Percentiles rank a stretch among this genome's conserved stretches.
Conservation (phyloP, 2,888 invertebrate genomes). For the Callinectes sapidus region DNA sequence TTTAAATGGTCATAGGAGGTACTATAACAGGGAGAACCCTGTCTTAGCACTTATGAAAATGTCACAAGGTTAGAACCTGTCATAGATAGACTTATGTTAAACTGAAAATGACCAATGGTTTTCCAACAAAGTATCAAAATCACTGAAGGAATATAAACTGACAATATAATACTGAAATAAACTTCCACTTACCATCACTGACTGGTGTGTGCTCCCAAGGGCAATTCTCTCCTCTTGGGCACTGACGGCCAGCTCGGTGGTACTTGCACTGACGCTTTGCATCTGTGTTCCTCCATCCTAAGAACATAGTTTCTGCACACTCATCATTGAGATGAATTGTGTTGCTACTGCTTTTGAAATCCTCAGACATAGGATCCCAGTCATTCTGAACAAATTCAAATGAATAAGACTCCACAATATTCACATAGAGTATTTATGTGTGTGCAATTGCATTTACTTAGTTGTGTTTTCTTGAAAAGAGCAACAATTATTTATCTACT, state of each 20-base stretch:
- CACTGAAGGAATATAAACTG: not conserved
- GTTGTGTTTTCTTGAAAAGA: too few species aligned
- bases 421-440: not conserved
- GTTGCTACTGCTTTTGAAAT: not conserved
- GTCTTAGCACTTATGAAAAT: too few species aligned
- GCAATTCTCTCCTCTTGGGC: slow-evolving; percentile 52
- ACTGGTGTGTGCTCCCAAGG: slow-evolving; percentile 49
- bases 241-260: slow-evolving; percentile 33
- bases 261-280: slow-evolving; percentile 46
- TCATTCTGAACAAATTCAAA: slow-evolving; percentile 9
- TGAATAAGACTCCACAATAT: not conserved
- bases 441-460: too few species aligned
- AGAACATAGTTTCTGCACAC: slow-evolving; percentile 48
- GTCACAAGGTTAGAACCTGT: too few species aligned
- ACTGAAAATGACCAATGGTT: not conserved
- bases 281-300: slow-evolving; percentile 57
- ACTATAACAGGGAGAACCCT: too few species aligned
- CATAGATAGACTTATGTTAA: too few species aligned
- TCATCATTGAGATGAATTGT: slow-evolving; percentile 16
- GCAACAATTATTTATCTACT: too few species aligned
- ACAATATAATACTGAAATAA: not conserved
- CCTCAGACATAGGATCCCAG: slow-evolving; percentile 52
- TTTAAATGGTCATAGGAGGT: too few species aligned
- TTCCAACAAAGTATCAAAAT: not conserved
- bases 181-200: slow-evolving; percentile 36